phyloP scores from a whole-genome alignment of 2,888 invertebrate genomes.

The Leptinotarsa peninsularis region DNA sequence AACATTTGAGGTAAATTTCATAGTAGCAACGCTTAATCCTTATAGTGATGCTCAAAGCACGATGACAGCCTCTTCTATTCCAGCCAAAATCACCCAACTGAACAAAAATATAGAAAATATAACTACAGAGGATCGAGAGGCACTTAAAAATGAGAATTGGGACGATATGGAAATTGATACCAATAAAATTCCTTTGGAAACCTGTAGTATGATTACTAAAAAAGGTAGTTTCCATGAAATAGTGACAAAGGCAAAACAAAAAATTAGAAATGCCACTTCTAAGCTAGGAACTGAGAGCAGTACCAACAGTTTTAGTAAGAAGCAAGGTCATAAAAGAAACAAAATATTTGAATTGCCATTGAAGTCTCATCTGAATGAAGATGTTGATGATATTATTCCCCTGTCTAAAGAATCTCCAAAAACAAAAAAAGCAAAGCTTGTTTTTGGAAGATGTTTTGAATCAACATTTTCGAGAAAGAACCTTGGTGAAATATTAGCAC shows the following conservation, averaged over 20 bases:
- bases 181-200: constrained; percentile 23
- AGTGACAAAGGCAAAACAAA: constrained; percentile 32
- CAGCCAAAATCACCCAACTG: constrained; percentile 62
- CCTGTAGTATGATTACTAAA: constrained; percentile 29
- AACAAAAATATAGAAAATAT: constrained; percentile 46
- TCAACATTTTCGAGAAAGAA: constrained; percentile 65
- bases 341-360: constrained; percentile 21
- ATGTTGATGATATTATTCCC: constrained; percentile 41
- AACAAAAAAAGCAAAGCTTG: constrained; percentile 71
- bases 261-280: constrained; percentile 22
- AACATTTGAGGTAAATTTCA: constrained; percentile 83
- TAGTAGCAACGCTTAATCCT: constrained; percentile 81
- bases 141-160: constrained; percentile 55
- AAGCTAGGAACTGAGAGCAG: constrained; percentile 8
- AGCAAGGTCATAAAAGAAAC: constrained; percentile 12
- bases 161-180: constrained; percentile 51
- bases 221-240: constrained; percentile 33
- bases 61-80: constrained; percentile 48
- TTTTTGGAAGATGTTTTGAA: constrained; percentile 82
- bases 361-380: constrained; percentile 21
- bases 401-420: constrained; percentile 73
- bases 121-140: constrained; percentile 54
- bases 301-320: constrained; percentile 10
- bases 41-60: constrained; percentile 66
- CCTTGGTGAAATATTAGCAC: constrained; percentile 40